Evolutionary conservation across 2,797 vertebrate species (phyloP).

Genomic region (Sphenopsis melanotis): DNA sequence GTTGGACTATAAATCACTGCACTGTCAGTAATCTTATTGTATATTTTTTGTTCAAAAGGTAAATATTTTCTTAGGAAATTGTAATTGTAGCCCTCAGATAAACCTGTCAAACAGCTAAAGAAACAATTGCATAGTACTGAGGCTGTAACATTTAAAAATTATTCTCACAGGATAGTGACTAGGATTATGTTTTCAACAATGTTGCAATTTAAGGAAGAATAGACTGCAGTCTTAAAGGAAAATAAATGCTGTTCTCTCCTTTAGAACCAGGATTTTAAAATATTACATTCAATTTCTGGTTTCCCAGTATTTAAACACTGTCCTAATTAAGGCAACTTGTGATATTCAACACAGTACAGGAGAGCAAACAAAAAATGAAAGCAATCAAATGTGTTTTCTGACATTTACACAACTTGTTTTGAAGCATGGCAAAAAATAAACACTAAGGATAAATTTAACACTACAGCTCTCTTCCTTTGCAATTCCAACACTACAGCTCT

Average conservation of each 20-base stretch:
- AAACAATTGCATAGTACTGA: not conserved
- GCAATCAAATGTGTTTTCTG: not conserved
- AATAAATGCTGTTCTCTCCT: slow-evolving; percentile 20
- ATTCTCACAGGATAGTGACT: not conserved
- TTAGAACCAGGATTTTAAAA: not conserved
- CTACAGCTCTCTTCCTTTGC: not conserved
- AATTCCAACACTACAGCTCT: not conserved
- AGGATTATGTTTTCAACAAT: not conserved
- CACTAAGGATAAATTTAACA: not conserved
- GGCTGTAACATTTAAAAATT: not conserved
- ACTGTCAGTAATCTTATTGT: not conserved
- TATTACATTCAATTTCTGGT: slow-evolving; percentile 3
- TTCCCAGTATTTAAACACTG: slow-evolving; percentile 5
- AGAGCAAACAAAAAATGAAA: slow-evolving; percentile 39
- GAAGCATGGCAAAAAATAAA: slow-evolving; percentile 29
- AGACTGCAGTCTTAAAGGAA: slow-evolving; percentile 11
- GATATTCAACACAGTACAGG: not conserved
- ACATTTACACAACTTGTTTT: not conserved
- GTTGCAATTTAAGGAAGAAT: not conserved
- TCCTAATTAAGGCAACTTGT: slow-evolving; percentile 40
- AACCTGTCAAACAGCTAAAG: not conserved
- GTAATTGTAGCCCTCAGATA: not conserved
- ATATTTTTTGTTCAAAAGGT: not conserved
- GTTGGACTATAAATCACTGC: not conserved
- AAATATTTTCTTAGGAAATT: not conserved